Base-by-base conservation (phyloP, 2,797 vertebrate genomes). In the Adelosebastes latens region DNA sequence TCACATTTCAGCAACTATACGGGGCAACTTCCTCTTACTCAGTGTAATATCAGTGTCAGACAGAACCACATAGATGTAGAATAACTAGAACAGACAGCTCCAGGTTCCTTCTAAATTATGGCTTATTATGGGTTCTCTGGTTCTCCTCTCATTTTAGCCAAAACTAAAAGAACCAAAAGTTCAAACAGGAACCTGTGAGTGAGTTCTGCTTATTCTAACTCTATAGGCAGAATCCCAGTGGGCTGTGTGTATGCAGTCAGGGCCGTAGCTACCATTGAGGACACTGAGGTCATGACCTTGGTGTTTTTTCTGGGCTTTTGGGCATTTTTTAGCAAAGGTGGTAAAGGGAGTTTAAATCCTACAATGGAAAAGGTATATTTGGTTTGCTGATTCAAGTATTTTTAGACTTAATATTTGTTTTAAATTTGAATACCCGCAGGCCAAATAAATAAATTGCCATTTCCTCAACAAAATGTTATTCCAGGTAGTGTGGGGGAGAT, bases 41-140 rank as follows among this genome's bases (percentile, higher is more conserved):
- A 82, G 84, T 87, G 86, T 84, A 90, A 90, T 88, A 93, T 93
- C 82, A 91, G 94, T 92, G 87, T 93, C 91, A 94, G 93, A 92
- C 88, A 84, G 81, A 78, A 83, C 46, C 81, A 53, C 84, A 73
- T 63, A 89, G 86, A 88, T 65, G 49, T 82, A 85, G 71, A 89
- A 90, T 79, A 83, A 78, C 16, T 34, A 87, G 80, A 87, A 84
- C 75, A 83, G 36, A 77, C 80, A 77, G 46, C 79, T 85, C 81
- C 56, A 59, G 69, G 79, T 83, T 84, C 87, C 76, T 81, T 31
- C 11, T 62, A 61, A 55, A 53, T 84, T 91, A 92, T 93, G 92
- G 93, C 91, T 92, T 93, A 49, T 49, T 49, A 72, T 87, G 69
- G 79, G 76, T 84, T 68, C 65, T 71, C 65, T 46, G 59, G 58